A percentile compares a stretch with the other conserved stretches of the same genome.
These are phyloP conservation scores for Sthenelais limicola DNA, from an alignment of 2,888 invertebrate species.

Conservation along the genomic window DNA sequence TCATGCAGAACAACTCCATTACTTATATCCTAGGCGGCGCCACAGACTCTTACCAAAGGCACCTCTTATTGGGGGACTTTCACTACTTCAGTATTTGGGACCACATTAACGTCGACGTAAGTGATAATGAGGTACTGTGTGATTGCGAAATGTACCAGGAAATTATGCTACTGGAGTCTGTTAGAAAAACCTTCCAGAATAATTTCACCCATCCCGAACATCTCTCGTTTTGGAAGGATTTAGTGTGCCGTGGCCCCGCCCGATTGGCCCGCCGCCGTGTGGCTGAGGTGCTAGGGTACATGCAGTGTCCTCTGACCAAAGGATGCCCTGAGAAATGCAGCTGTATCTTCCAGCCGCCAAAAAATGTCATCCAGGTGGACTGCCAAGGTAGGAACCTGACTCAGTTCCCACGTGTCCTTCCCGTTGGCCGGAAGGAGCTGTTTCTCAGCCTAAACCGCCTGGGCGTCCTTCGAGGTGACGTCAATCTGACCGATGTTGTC, in stretches of 20 bases:
- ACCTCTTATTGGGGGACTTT: conserved; percentile 33
- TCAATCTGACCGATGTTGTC: conserved; percentile 31
- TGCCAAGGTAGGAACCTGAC: conserved; percentile 37
- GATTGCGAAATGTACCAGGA: conserved; percentile 46
- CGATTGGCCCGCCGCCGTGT: conserved; percentile 19
- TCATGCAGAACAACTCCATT: conserved; percentile 45
- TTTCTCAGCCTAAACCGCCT: conserved; percentile 37
- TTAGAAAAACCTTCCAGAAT: conserved; percentile 2
- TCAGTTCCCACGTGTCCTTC: conserved; percentile 38
- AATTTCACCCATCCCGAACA: conserved; percentile 39
- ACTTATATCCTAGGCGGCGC: conserved; percentile 42
- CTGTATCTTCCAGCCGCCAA: conserved; percentile 21
- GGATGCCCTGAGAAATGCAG: conserved; percentile 33
- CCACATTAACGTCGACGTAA: conserved; percentile 41
- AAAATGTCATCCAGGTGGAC: conserved; percentile 30
- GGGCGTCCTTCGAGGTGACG: conserved; percentile 13
- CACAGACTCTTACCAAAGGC: conserved; percentile 7
- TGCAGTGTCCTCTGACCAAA: conserved; percentile 29
- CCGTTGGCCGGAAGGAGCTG: conserved; percentile 35
- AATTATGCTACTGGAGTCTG: conserved; percentile 26
- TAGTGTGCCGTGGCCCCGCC: conserved; percentile 28
- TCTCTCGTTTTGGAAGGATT: conserved; percentile 40
- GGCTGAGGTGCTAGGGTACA: conserved; percentile 16
- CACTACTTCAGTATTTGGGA: conserved; percentile 45
- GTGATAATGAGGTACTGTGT: conserved; percentile 45